phyloP scores from a whole-genome alignment of 1,140 invertebrate species.

The Pogonomyrmex barbatus region DNA sequence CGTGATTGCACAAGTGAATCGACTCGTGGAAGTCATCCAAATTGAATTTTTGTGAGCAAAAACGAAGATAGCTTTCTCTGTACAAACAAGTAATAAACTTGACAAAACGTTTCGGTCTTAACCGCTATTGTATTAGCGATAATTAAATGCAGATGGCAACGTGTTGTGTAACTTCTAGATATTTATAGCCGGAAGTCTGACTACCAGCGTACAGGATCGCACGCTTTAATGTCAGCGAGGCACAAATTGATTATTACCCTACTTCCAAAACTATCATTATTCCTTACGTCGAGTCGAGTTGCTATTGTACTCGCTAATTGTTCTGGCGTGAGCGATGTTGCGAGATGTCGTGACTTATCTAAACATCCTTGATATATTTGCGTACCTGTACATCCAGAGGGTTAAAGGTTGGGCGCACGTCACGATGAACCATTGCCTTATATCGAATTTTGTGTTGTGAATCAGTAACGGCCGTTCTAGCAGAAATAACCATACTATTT shows the following conservation, averaged over 20 bases:
- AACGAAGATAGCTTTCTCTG: conserved; percentile 95
- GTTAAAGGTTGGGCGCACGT: conserved; percentile 95
- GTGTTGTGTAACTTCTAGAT: conserved; percentile 16
- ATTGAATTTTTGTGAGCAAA: conserved; percentile 96
- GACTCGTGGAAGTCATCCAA: conserved; percentile 96
- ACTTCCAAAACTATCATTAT: conserved; percentile 45
- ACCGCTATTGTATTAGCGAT: conserved; percentile 34
- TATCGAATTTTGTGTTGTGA: conserved; percentile 97
- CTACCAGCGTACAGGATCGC: neutral
- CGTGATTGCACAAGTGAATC: conserved; percentile 97
- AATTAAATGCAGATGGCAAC: conserved; percentile 53
- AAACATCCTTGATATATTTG: conserved; percentile 7
- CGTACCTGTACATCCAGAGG: conserved; percentile 96
- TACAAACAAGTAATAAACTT: conserved; percentile 66
- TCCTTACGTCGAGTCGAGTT: conserved; percentile 3
- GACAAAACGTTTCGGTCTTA: neutral
- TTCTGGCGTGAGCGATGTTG: conserved; percentile 36
- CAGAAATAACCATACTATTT: conserved; percentile 67
- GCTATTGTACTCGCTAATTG: conserved; percentile 31
- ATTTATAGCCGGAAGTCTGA: conserved; percentile 22
- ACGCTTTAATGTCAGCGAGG: conserved; percentile 23
- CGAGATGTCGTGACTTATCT: conserved; percentile 51
- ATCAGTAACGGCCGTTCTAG: conserved; percentile 94
- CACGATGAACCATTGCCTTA: conserved; percentile 96
- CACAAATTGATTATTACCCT: conserved; percentile 61